phyloP scores from a whole-genome alignment of 1,140 invertebrate species.

The Bombus pascuorum region DNA sequence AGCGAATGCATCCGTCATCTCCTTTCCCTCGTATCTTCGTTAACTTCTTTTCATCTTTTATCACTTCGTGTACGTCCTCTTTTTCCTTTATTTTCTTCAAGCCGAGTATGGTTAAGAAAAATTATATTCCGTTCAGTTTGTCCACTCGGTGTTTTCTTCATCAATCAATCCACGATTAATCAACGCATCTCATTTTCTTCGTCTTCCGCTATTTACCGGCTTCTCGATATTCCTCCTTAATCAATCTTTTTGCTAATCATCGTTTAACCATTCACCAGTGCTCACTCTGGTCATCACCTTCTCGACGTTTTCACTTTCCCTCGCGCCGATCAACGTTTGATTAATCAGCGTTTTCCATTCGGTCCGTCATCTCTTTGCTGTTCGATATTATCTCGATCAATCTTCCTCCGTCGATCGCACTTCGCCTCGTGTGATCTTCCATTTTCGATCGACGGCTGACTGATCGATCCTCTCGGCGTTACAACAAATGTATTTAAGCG shows the following conservation, averaged over 20 bases:
- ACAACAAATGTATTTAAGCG: not conserved
- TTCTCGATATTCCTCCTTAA: not conserved
- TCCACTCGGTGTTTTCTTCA: not conserved
- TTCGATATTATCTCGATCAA: conserved; percentile 25
- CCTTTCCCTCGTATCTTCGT: not conserved
- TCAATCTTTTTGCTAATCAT: conserved; percentile 38
- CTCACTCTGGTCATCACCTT: conserved; percentile 1
- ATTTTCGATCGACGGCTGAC: not conserved
- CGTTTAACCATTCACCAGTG: conserved; percentile 28
- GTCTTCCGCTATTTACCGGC: not conserved
- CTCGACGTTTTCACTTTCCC: not conserved
- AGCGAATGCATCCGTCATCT: conserved; percentile 4
- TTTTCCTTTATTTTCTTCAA: not conserved
- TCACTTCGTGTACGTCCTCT: no score
- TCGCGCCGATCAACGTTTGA: not conserved
- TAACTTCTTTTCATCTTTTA: not conserved
- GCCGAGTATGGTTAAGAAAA: not conserved
- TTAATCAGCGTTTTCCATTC: conserved; percentile 28
- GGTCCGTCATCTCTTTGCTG: not conserved
- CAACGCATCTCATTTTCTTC: not conserved
- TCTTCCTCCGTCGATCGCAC: not conserved
- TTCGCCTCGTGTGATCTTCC: not conserved
- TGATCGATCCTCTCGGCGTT: no score
- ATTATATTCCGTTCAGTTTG: not conserved
- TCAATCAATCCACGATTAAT: conserved; percentile 17